Conservation (phyloP, 2,113 vertebrate genomes). For the Mobula birostris region DNA sequence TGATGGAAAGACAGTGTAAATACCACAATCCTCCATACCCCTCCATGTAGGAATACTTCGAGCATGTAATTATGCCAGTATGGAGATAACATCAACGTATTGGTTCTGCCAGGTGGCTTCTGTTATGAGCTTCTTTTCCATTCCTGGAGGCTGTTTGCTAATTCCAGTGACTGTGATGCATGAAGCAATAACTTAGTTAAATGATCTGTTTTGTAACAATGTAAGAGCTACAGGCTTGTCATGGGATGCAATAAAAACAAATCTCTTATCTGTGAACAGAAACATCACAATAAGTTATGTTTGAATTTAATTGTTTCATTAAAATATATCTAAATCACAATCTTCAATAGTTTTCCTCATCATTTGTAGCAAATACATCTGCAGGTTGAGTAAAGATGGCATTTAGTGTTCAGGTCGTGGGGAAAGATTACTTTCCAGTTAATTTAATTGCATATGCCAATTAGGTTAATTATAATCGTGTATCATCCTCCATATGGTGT, state of each 20-base stretch:
- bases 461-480: conserved; percentile 10
- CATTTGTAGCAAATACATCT: background rate
- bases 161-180: background rate
- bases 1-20: background rate
- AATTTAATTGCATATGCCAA: conserved; percentile 12
- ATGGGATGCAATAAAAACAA: background rate
- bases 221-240: background rate
- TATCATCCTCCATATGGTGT: background rate
- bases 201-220: background rate
- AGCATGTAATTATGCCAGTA: background rate
- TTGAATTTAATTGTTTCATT: background rate
- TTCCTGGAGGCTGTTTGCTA: background rate
- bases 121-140: background rate
- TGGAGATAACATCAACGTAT: background rate
- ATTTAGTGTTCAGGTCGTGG: background rate
- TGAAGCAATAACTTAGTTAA: background rate
- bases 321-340: background rate
- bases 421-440: background rate
- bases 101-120: background rate
- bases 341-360: background rate
- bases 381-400: background rate
- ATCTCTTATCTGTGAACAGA: background rate
- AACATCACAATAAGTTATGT: background rate
- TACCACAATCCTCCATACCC: too few species aligned
- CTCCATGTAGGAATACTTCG: background rate